Conservation (phyloP, 2,888 invertebrate genomes). For the Synergus gifuensis region DNA sequence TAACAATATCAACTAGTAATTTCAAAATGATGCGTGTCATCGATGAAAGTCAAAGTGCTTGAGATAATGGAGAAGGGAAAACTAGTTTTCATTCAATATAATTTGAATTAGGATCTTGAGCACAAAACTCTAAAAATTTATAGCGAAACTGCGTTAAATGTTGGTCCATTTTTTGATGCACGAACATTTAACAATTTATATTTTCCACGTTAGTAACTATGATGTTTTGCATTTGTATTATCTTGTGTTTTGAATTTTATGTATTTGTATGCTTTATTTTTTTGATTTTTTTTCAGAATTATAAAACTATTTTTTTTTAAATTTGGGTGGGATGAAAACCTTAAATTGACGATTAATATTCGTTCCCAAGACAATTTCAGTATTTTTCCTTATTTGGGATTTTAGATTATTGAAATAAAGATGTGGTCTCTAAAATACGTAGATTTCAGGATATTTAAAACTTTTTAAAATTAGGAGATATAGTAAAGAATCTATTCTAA, state of each 20-base stretch:
- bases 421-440: too few species aligned
- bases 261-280: neutral
- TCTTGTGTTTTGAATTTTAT: neutral
- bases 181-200: neutral
- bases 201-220: too few species aligned
- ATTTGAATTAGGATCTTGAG: neutral
- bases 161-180: neutral
- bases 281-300: neutral
- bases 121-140: neutral
- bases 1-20: neutral
- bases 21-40: too few species aligned
- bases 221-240: neutral
- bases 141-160: neutral
- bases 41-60: too few species aligned
- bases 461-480: too few species aligned
- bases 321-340: neutral
- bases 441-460: too few species aligned
- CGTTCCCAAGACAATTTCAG: too few species aligned
- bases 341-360: too few species aligned
- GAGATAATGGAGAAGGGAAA: neutral
- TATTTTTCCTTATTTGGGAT: too few species aligned
- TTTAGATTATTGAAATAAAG: too few species aligned
- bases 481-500: too few species aligned
- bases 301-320: neutral
- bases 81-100: neutral